Base-by-base conservation (phyloP, 2,888 invertebrate genomes). In the Brachynemurus nebulosus region DNA sequence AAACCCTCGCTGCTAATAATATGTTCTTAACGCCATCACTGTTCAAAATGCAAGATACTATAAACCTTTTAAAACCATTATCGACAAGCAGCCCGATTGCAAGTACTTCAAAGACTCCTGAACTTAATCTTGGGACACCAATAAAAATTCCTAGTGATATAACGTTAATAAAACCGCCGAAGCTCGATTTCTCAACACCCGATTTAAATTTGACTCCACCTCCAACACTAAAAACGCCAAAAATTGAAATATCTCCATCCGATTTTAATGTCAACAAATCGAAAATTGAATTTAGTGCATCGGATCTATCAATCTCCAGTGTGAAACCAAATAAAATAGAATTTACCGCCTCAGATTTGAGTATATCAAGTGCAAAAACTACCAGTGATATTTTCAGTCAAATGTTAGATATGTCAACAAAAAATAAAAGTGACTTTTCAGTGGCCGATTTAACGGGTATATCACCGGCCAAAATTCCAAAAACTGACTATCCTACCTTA, bases 21-120 rank as follows among this genome's bases (percentile, higher is more conserved):
- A 80, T 86, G 71, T 86, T 85, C 51, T 68, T 86, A 53, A 76
- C 82, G 6, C 82, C 82, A 14, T 78, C 80, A 25, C 61, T 81
- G 47, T 70, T 82, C 50, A 82, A 82, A 65, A 78, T 82, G 69
- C 81, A 81, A 57, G 77, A 78, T 56, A 65, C 70, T 30, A 56
- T 72, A 7, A 53, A 52, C 42, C 54, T 68, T 35, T 61, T 78
- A 48, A 76, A 76, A 57, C 76, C 76, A 2, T 60, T 76, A 30
- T 71, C 74, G 2, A 69, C 67, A 7, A 74, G 71, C 49, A 73
- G 72, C 57, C 70, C 76, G 0, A 14, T 33, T 6, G 53, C 55
- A 18, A 51, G 50, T 41, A 54, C 55, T 7, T 51, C 54, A 1
- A 60, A 55, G 46, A 50, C 50, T 14, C 11, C 33, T n/a, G 57